A percentile compares a stretch with the other conserved stretches of the same genome.
These are phyloP conservation scores for Conistra vaccinii DNA, from an alignment of 2,888 invertebrate genomes.

Conservation along the genomic window DNA sequence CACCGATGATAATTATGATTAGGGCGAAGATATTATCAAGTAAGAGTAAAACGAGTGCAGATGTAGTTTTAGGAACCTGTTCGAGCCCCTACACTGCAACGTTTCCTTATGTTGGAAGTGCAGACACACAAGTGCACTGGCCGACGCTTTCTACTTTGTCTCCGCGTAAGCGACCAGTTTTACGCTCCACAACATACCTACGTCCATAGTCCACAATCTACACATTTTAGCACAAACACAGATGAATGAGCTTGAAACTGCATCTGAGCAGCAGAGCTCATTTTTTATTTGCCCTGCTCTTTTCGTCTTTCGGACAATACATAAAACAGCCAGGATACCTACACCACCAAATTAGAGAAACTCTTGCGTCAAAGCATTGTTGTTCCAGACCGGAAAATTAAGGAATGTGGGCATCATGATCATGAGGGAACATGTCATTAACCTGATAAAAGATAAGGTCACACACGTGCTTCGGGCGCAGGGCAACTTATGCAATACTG, in stretches of 20 bases:
- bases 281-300: background rate
- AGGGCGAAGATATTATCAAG: slow-evolving; percentile 8
- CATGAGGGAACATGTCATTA: background rate
- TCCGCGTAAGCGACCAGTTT: slow-evolving; percentile 52
- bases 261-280: background rate
- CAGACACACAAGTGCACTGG: slow-evolving; percentile 63
- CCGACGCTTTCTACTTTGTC: slow-evolving; percentile 68
- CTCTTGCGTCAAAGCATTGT: background rate
- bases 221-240: background rate
- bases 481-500: slow-evolving; percentile 72
- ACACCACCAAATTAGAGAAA: background rate
- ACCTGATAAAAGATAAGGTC: slow-evolving; percentile 65
- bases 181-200: slow-evolving; percentile 13
- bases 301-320: background rate
- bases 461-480: slow-evolving; percentile 65
- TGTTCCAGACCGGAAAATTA: background rate
- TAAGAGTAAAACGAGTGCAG: slow-evolving; percentile 13
- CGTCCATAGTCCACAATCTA: background rate
- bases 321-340: background rate
- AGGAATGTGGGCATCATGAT: background rate
- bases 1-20: background rate
- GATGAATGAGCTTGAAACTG: background rate
- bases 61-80: slow-evolving; percentile 58
- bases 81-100: slow-evolving; percentile 41
- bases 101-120: slow-evolving; percentile 66